A percentile compares a stretch with the other conserved stretches of the same genome.
These are phyloP conservation scores for Cryptomyrus ogoouensis DNA, from an alignment of 2,113 vertebrate species.

Conservation along the genomic window DNA sequence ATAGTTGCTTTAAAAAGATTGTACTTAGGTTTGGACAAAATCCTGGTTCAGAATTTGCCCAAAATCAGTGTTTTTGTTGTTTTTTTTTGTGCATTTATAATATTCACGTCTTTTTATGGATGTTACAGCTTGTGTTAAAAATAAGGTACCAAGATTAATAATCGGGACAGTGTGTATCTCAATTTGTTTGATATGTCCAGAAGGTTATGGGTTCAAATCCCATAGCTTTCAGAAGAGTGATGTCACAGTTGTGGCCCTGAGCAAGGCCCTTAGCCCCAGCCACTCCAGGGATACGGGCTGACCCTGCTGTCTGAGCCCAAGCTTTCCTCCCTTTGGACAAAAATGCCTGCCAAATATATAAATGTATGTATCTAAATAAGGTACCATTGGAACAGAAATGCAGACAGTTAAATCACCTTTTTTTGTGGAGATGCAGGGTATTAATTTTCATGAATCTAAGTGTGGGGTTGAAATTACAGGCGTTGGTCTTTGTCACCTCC, in stretches of 20 bases:
- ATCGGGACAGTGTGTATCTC: background rate
- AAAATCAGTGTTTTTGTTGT: background rate
- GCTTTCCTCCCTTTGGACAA: background rate
- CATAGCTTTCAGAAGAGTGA: background rate
- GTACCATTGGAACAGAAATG: background rate
- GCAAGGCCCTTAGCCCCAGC: background rate
- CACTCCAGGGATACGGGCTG: background rate
- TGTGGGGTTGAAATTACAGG: background rate
- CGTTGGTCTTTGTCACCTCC: background rate
- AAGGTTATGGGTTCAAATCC: background rate
- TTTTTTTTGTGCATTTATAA: background rate
- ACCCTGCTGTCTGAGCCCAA: background rate
- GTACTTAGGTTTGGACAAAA: background rate
- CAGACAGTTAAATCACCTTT: background rate
- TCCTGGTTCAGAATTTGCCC: background rate
- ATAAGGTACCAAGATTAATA: background rate
- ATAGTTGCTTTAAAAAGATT: background rate
- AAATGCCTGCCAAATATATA: background rate
- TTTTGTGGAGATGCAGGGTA: background rate
- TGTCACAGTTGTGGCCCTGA: background rate
- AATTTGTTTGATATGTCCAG: background rate
- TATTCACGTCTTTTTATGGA: background rate
- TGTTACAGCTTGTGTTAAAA: background rate
- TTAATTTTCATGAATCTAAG: background rate
- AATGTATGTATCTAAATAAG: background rate